phyloP scores from a whole-genome alignment of 2,113 vertebrate species.

The Egretta garzetta region DNA sequence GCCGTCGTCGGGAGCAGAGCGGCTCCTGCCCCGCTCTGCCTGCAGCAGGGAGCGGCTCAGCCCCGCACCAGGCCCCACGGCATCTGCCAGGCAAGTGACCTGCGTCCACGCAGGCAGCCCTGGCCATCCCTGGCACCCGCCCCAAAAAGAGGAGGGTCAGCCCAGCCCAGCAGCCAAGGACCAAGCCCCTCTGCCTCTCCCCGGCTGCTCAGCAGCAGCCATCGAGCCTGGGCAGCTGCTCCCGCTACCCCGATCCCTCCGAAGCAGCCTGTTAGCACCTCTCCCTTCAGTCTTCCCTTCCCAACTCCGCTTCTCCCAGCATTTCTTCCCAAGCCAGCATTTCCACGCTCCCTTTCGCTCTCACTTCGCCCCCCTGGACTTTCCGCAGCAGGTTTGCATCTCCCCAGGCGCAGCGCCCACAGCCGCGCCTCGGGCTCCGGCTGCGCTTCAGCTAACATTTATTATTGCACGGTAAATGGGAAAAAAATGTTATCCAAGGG shows the following conservation, averaged over 20 bases:
- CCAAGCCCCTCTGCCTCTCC: background rate
- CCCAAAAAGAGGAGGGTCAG: background rate
- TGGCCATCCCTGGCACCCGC: fast-evolving
- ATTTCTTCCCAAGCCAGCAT: background rate
- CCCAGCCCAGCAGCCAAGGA: fast-evolving
- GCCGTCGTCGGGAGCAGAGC: fast-evolving
- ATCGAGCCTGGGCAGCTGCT: background rate
- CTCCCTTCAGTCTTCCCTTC: background rate
- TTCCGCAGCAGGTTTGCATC: background rate
- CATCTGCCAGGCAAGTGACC: background rate
- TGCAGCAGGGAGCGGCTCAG: background rate
- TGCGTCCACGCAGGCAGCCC: background rate
- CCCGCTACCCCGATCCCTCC: background rate
- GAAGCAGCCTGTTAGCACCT: background rate
- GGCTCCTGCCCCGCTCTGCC: background rate
- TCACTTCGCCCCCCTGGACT: fast-evolving
- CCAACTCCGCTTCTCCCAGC: background rate
- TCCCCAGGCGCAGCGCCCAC: background rate
- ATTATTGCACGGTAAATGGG: background rate
- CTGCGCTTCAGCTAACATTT: background rate
- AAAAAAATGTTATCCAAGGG: background rate
- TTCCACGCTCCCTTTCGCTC: background rate
- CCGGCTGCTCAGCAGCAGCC: background rate
- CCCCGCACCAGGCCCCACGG: fast-evolving
- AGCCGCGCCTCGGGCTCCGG: background rate